phyloP scores from a whole-genome alignment of 2,113 vertebrate species.

The Pitta sordida region DNA sequence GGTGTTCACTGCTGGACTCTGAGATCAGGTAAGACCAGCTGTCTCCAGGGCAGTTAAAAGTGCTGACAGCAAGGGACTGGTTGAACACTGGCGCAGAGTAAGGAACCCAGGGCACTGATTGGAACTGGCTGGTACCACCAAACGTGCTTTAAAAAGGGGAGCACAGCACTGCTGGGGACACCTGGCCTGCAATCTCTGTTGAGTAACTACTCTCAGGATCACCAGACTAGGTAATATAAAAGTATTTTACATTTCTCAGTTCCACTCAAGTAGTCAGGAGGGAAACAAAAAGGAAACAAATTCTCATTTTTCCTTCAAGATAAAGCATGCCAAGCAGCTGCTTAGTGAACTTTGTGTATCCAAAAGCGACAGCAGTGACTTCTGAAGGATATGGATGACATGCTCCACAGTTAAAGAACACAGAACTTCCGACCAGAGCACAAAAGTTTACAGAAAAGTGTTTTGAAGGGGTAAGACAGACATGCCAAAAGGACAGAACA shows the following conservation, averaged over 20 bases:
- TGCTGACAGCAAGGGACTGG: too few relatives aligned
- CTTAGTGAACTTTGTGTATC: not conserved
- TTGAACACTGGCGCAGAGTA: too few relatives aligned
- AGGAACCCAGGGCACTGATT: accelerated
- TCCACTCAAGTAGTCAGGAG: not conserved
- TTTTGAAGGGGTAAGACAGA: not conserved
- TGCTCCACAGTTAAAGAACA: not conserved
- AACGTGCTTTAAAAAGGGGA: not conserved
- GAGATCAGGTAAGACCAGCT: not conserved
- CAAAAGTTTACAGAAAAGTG: not conserved
- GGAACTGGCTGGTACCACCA: not conserved
- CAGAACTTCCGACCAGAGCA: not conserved
- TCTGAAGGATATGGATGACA: not conserved
- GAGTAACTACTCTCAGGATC: not conserved
- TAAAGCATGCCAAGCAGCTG: not conserved
- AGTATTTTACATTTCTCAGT: not conserved
- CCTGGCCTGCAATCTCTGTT: not conserved
- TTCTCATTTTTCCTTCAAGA: not conserved
- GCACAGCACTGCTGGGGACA: not conserved
- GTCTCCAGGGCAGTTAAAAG: too few relatives aligned
- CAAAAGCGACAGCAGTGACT: not conserved
- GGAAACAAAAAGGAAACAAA: not conserved
- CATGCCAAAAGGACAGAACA: not conserved
- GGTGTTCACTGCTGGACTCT: not conserved
- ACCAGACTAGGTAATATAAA: not conserved